phyloP scores from a whole-genome alignment of 2,888 invertebrate species.

The Anarsia innoxiella region DNA sequence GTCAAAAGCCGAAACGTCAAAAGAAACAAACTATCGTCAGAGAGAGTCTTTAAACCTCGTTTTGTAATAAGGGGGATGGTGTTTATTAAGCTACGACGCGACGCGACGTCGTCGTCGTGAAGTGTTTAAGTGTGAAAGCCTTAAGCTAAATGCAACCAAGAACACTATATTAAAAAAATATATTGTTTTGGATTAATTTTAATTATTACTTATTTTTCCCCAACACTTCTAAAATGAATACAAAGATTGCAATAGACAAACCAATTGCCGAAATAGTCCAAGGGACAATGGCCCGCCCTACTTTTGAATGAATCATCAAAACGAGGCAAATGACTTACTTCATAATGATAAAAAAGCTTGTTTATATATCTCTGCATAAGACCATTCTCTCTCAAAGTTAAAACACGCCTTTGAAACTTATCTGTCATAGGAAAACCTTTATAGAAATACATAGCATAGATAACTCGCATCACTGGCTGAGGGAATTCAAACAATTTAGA shows the following conservation, averaged over 20 bases:
- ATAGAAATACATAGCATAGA: slow-evolving; percentile 40
- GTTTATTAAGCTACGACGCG: too few relatives aligned
- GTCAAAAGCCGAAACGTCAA: too few relatives aligned
- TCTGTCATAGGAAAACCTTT: slow-evolving; percentile 45
- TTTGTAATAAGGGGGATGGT: too few relatives aligned
- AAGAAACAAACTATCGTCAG: too few relatives aligned
- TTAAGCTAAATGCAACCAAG: too few relatives aligned
- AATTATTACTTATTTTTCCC: not conserved
- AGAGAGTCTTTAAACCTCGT: too few relatives aligned
- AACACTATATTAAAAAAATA: too few relatives aligned
- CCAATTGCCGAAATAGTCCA: slow-evolving; percentile 6
- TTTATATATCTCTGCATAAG: slow-evolving; percentile 25
- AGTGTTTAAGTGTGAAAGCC: too few relatives aligned
- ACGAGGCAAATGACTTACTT: slow-evolving; percentile 19
- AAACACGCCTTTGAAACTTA: slow-evolving; percentile 22
- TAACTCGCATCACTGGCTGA: slow-evolving; percentile 30
- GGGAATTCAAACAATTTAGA: slow-evolving; percentile 23
- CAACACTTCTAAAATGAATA: slow-evolving; percentile 10
- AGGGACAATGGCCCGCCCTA: slow-evolving; percentile 2
- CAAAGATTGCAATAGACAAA: slow-evolving; percentile 1
- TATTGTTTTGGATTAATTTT: too few relatives aligned
- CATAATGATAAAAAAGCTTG: slow-evolving; percentile 20
- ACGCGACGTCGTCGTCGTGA: too few relatives aligned
- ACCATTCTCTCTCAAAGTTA: slow-evolving; percentile 39
- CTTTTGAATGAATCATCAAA: slow-evolving; percentile 7